Base-by-base conservation (phyloP, 53 echinoderm and acorn worm genomes). In the Hippasteria phrygiana region DNA sequence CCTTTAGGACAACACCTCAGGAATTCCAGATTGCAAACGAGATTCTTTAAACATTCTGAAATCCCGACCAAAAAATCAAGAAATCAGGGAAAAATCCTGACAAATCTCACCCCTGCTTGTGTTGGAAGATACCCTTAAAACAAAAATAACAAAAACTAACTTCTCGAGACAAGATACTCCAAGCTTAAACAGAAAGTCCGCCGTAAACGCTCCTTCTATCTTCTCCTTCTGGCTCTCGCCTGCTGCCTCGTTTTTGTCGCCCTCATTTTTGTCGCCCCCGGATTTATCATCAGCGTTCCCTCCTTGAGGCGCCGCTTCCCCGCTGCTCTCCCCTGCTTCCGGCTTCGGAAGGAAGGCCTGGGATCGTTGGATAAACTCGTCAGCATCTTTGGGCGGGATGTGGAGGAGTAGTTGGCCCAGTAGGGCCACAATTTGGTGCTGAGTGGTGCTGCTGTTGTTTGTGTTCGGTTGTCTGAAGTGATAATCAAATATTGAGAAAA, bases 131-230 rank as follows among this genome's bases (percentile, higher is more conserved):
- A 37, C 11, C 14, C 12, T 31, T 33, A 32, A 53, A 22, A 38
- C 31, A 35, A n/a, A 27, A 66, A 27, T 75, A n/a, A 35, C 7
- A 65, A 36, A 29, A 12, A 78, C 95, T 92, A 62, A 97, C 98
- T 93, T 97, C 48, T 95, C 95, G 11, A 97, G 90, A 74, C 98
- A 97, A 20, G 92, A 88, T 48, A 95, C 95, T 54, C 98, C 98
- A 81, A 95, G 94, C 1, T 95, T 76, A 91, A 93, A 95, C 39
- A 97, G 89, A 43, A 97, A 94, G 65, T 87, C 64, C 13, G 90
- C 87, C 3, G 95, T 97, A 74, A 86, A 82, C 8, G 88, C 92
- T 22, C 98, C 98, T 42, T 91, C 93, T 17, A 87, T 27, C 62
- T 29, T 48, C 27, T 35, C 35, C n/a, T 77, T 87, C 33, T 40